Conservation (phyloP, 2,888 invertebrate species). For the Lysandra bellargus region DNA sequence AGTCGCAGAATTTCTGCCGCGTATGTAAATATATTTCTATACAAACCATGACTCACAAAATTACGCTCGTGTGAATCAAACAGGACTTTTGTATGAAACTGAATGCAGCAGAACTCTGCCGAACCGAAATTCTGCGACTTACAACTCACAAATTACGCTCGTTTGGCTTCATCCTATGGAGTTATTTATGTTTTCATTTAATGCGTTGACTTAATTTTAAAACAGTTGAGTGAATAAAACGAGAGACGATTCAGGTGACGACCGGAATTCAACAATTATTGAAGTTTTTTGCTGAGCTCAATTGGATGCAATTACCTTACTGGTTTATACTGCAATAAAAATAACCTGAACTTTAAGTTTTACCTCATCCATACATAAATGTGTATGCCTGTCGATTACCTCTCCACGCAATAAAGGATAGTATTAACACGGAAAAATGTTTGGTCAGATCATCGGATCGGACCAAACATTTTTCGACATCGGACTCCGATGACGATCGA, state of each 20-base stretch:
- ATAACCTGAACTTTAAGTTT: not conserved
- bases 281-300: constrained; percentile 5
- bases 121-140: too few relatives aligned
- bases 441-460: too few relatives aligned
- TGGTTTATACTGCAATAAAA: not conserved
- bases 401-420: not conserved
- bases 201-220: constrained; percentile 27
- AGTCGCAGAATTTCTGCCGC: too few relatives aligned
- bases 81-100: too few relatives aligned
- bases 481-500: too few relatives aligned
- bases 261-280: constrained; percentile 13
- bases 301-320: not conserved
- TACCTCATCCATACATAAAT: not conserved
- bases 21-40: too few relatives aligned
- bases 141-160: too few relatives aligned
- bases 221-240: not conserved
- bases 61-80: too few relatives aligned
- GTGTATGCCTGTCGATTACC: not conserved
- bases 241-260: not conserved
- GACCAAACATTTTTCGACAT: too few relatives aligned
- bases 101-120: too few relatives aligned
- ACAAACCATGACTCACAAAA: too few relatives aligned
- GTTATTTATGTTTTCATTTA: constrained; percentile 31
- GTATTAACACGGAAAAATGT: too few relatives aligned
- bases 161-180: not conserved